phyloP scores from a whole-genome alignment of 2,888 invertebrate genomes.

The Spisula subtruncata region DNA sequence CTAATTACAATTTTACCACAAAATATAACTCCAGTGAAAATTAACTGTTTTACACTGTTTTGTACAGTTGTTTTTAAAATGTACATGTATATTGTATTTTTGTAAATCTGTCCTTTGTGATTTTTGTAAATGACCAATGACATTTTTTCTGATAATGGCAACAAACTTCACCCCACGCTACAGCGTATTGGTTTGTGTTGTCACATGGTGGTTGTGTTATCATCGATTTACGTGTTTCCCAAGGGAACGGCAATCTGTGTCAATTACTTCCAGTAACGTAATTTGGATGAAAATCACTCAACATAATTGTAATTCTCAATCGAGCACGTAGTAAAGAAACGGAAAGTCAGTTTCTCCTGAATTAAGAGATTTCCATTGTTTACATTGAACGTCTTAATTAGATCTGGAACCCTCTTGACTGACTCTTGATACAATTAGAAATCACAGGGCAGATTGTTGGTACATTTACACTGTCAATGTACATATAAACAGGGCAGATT shows the following conservation, averaged over 20 bases:
- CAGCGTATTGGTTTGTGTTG: background rate
- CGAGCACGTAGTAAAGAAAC: background rate
- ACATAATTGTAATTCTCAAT: background rate
- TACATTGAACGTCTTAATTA: background rate
- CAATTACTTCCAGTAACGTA: background rate
- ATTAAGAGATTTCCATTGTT: background rate
- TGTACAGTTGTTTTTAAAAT: too few species aligned
- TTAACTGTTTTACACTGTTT: too few species aligned
- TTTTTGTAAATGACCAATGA: too few species aligned
- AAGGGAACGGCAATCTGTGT: background rate
- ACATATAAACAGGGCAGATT: too few species aligned
- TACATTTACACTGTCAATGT: background rate
- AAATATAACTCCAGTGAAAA: too few species aligned
- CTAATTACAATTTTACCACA: too few species aligned
- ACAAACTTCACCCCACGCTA: too few species aligned
- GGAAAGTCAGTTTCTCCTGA: background rate
- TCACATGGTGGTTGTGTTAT: background rate
- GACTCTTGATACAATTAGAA: background rate
- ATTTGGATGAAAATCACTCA: conserved; percentile 8
- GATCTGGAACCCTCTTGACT: background rate
- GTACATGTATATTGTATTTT: too few species aligned
- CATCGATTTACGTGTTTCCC: background rate
- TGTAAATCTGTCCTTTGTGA: too few species aligned
- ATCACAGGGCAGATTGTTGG: background rate
- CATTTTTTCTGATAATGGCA: too few species aligned